Percentiles rank a stretch among this genome's conserved stretches.
phyloP scores from a whole-genome alignment of 2,113 vertebrate species.

The Chroicocephalus ridibundus region DNA sequence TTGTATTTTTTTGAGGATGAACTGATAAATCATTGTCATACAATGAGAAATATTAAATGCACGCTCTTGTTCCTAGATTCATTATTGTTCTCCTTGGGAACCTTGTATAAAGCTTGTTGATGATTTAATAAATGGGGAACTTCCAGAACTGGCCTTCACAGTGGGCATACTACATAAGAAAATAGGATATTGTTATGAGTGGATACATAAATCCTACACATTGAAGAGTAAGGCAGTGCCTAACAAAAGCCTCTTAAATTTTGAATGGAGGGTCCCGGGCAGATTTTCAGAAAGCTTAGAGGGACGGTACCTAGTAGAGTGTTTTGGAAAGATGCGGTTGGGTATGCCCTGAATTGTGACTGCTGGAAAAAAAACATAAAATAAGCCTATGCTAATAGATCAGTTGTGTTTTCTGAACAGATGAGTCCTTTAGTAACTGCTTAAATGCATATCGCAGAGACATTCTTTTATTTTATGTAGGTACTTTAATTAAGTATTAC shows the following conservation, averaged over 20 bases:
- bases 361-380: neutral
- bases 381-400: neutral
- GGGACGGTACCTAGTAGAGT: neutral
- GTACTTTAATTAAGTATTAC: neutral
- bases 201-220: neutral
- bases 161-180: neutral
- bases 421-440: neutral
- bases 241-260: neutral
- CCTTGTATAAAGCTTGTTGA: neutral
- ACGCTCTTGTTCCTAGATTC: neutral
- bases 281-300: neutral
- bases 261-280: neutral
- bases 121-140: neutral
- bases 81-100: neutral
- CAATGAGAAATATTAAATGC: neutral
- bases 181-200: neutral
- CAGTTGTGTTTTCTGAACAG: neutral
- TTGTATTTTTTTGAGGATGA: neutral
- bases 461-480: neutral
- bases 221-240: neutral
- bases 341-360: neutral
- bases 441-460: neutral
- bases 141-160: neutral
- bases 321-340: neutral
- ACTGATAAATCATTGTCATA: neutral